Evolutionary conservation across 2,113 vertebrate species (phyloP).

Genomic region (Gila orcuttii): DNA sequence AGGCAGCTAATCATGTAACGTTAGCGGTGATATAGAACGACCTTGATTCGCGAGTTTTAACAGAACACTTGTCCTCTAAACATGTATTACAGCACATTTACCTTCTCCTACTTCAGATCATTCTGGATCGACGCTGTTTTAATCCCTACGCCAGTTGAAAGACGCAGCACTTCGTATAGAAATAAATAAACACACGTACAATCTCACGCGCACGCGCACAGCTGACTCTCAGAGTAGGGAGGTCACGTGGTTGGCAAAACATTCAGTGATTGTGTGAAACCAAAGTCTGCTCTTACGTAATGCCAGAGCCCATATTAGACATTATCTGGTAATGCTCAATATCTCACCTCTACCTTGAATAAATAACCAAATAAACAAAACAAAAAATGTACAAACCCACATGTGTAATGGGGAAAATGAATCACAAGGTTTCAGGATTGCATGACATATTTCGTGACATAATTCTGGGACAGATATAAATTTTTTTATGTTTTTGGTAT

Average conservation of each 20-base stretch:
- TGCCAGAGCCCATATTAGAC: too few species aligned
- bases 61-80: constrained; percentile 9
- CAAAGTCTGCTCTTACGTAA: too few species aligned
- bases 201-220: constrained; percentile 61
- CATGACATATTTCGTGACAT: too few species aligned
- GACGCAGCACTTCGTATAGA: constrained; percentile 6
- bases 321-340: not conserved
- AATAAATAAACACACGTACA: constrained; percentile 34
- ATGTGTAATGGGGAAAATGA: too few species aligned
- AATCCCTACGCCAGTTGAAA: constrained; percentile 52
- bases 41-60: constrained; percentile 57
- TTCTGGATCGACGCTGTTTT: constrained; percentile 56
- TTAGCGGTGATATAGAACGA: constrained; percentile 54
- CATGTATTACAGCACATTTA: constrained; percentile 42
- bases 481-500: too few species aligned
- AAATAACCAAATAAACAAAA: not conserved
- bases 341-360: not conserved
- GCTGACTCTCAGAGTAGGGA: constrained; percentile 13
- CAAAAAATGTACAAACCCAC: too few species aligned
- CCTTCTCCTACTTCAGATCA: constrained; percentile 70
- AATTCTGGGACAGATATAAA: too few species aligned
- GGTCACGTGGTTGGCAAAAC: constrained; percentile 28
- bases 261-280: not conserved
- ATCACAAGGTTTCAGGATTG: too few species aligned
- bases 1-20: not conserved